phyloP scores from a whole-genome alignment of 2,797 vertebrate species.

The Alcedo atthis region DNA sequence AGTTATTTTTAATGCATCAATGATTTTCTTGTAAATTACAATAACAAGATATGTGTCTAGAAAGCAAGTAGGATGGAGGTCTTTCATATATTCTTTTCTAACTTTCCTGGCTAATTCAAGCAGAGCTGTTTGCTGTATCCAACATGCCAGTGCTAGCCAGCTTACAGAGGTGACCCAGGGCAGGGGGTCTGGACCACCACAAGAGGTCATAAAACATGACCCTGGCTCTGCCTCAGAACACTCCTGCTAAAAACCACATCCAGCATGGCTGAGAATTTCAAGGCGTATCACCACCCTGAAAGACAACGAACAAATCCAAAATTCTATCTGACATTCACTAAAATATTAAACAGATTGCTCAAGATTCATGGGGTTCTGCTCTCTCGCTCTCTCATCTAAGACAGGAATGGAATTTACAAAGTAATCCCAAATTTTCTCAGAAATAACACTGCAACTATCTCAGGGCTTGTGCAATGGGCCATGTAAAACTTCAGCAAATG shows the following conservation, averaged over 20 bases:
- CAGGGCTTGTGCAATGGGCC: not conserved
- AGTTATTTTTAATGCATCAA: not conserved
- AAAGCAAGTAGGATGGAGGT: not conserved
- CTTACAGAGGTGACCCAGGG: not conserved
- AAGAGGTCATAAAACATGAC: not conserved
- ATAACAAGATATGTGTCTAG: not conserved
- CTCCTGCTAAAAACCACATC: not conserved
- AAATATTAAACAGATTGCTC: not conserved
- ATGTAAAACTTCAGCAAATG: not conserved
- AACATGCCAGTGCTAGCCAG: not conserved
- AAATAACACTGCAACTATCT: not conserved
- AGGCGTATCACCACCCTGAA: not conserved
- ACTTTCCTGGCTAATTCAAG: not conserved
- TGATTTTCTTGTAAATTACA: not conserved
- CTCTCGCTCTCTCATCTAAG: not conserved
- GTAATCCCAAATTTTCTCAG: not conserved
- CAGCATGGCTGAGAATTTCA: not conserved
- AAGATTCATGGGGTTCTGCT: not conserved
- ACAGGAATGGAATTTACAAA: not conserved
- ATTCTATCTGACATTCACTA: not conserved
- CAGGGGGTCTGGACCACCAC: no score
- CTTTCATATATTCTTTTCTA: not conserved
- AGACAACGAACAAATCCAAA: not conserved
- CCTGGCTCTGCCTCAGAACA: not conserved
- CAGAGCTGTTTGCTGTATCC: not conserved